Evolutionary conservation across 2,888 invertebrate genomes (phyloP).

Genomic region (Coronaproctus castanopsis): DNA sequence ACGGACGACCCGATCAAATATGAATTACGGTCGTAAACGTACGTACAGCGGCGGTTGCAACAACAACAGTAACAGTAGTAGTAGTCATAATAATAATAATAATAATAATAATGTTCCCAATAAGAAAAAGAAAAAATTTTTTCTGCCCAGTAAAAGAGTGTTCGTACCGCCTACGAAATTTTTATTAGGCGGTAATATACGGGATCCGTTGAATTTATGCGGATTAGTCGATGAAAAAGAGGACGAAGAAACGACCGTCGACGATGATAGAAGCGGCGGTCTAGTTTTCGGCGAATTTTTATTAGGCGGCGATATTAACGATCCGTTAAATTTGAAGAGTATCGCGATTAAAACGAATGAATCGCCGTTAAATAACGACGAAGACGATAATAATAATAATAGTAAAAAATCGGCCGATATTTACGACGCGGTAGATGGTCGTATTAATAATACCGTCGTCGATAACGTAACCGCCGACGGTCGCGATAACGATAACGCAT

Average conservation of each 20-base stretch:
- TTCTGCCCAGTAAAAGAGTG: background rate
- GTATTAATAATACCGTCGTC: background rate
- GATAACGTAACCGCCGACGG: no score
- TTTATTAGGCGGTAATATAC: conserved; percentile 80
- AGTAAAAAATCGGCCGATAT: background rate
- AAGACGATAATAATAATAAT: no score
- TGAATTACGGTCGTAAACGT: conserved; percentile 20
- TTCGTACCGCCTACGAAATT: conserved; percentile 71
- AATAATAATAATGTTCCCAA: background rate
- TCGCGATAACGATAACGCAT: no score
- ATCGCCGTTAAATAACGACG: background rate
- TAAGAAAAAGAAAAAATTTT: conserved; percentile 8
- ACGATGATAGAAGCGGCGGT: background rate
- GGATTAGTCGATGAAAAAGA: conserved; percentile 41
- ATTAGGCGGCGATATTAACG: conserved; percentile 83
- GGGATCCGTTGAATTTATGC: conserved; percentile 82
- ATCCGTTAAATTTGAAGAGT: conserved; percentile 83
- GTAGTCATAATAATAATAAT: background rate
- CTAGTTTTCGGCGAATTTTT: conserved; percentile 34
- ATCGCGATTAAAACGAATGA: background rate
- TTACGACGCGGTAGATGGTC: background rate
- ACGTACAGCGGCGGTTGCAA: conserved; percentile 7
- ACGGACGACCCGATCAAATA: no score
- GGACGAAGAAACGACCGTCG: conserved; percentile 17
- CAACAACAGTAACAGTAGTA: background rate